phyloP scores from a whole-genome alignment of 2,113 vertebrate genomes.

The Danionella cerebrum region DNA sequence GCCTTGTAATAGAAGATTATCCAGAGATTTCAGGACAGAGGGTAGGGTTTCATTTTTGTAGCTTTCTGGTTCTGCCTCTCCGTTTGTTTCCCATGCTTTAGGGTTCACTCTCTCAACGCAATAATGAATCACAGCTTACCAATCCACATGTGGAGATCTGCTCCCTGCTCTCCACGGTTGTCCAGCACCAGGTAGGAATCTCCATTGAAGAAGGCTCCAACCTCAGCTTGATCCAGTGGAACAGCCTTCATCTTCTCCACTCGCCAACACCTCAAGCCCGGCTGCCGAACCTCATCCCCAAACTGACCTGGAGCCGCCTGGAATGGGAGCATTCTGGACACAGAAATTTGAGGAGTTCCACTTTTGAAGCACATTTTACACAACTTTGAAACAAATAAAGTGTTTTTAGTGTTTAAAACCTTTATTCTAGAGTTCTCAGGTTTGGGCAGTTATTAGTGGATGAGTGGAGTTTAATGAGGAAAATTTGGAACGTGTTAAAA shows the following conservation, averaged over 20 bases:
- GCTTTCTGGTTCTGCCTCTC: too few species aligned
- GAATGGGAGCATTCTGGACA: constrained; percentile 60
- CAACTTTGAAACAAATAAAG: too few species aligned
- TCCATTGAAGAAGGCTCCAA: constrained; percentile 77
- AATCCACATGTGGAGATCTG: constrained; percentile 84
- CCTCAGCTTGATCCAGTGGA: constrained; percentile 47
- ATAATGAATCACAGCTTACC: constrained; percentile 58
- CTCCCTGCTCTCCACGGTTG: constrained; percentile 60
- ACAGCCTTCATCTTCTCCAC: constrained; percentile 84
- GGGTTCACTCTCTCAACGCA: too few species aligned
- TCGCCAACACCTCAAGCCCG: constrained; percentile 69
- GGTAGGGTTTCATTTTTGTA: too few species aligned
- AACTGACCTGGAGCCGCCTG: constrained; percentile 62
- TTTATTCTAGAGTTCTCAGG: too few species aligned
- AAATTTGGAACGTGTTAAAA: neutral
- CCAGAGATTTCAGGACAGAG: too few species aligned
- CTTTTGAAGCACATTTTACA: too few species aligned
- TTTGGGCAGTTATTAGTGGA: too few species aligned
- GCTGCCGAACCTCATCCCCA: constrained; percentile 48
- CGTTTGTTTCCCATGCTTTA: too few species aligned
- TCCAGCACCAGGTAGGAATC: constrained; percentile 82
- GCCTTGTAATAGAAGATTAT: too few species aligned
- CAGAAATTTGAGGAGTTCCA: neutral
- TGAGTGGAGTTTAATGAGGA: neutral
- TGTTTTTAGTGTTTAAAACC: too few species aligned